Evolutionary conservation across 2,113 vertebrate genomes (phyloP), one percentile per base, ranked within the genome.

Genomic region (Rhadina sibilatrix): DNA sequence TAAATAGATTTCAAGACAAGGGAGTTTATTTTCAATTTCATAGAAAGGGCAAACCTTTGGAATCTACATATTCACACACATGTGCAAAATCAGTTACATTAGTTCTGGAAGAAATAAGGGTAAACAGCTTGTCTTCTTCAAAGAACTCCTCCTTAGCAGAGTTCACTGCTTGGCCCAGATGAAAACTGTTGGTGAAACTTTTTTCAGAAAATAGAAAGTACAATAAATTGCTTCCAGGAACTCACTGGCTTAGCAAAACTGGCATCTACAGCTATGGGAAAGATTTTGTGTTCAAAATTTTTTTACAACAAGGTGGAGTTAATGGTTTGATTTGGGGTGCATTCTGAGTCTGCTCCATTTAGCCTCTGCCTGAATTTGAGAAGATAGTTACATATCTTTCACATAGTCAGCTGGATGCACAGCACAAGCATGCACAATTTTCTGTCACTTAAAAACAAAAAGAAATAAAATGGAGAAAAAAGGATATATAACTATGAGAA

Each of bases 231-330:
- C 1, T 57, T 93, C 13, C 40, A 47, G 54, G 63, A 71, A 24
- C 11, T 27, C 11, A 28, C 4, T 18, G 6, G 5, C 59, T 69
- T 28, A 74, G 13, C 16, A 83, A 86, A 86, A 1, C 10, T 59
- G 49, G 2, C 0, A 0, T 59, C 18, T 85, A 46, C 60, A 85
- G 12, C 7, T 71, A 15, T 19, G 42, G 25, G 23, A 75, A 82
- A 22, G 5, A n/a, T 40, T 70, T 79, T 0, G 1, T 12, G 7
- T 7, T 46, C 79, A 28, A n/a, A n/a, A n/a, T n/a, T n/a, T n/a
- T n/a, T 59, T 30, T 50, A 23, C 12, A 68, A 14, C 5, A 59
- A 47, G 5, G 5, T 66, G 17, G 13, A 20, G 15, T 33, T n/a
- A 74, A 63, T 23, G 9, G 5, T 85, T 84, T 61, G 16, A n/a